A percentile compares a stretch with the other conserved stretches of the same genome.
Conservation (phyloP, 1,140 invertebrate species). For the Saccostrea glomerata region DNA sequence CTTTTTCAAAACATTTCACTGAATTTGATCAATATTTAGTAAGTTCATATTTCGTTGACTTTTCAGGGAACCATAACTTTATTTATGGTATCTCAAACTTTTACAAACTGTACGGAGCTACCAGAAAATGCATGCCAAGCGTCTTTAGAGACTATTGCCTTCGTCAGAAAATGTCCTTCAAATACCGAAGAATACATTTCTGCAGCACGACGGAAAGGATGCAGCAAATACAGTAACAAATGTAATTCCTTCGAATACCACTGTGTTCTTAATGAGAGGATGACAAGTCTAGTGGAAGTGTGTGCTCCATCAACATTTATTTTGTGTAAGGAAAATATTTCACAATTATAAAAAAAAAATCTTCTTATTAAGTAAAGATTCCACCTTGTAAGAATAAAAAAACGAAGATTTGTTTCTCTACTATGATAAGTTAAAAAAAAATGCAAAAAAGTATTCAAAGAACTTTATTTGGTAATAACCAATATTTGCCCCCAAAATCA, state of each 20-base stretch:
- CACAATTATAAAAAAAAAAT: not conserved
- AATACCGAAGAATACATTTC: not conserved
- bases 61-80: not conserved
- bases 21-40: too few relatives aligned
- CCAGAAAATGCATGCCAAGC: not conserved
- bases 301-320: not conserved
- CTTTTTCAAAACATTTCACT: too few relatives aligned
- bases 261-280: not conserved
- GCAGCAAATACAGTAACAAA: not conserved
- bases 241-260: not conserved
- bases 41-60: too few relatives aligned
- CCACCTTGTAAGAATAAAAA: too few relatives aligned
- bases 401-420: too few relatives aligned
- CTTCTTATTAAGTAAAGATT: too few relatives aligned
- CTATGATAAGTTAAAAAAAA: too few relatives aligned
- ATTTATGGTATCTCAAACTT: not conserved
- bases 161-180: not conserved
- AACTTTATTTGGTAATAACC: too few relatives aligned
- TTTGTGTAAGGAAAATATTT: not conserved
- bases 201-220: not conserved
- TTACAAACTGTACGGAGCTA: not conserved
- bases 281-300: not conserved
- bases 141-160: not conserved
- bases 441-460: too few relatives aligned
- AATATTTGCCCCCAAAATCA: too few relatives aligned